phyloP scores from a whole-genome alignment of 2,888 invertebrate genomes.

The Therioaphis trifolii region DNA sequence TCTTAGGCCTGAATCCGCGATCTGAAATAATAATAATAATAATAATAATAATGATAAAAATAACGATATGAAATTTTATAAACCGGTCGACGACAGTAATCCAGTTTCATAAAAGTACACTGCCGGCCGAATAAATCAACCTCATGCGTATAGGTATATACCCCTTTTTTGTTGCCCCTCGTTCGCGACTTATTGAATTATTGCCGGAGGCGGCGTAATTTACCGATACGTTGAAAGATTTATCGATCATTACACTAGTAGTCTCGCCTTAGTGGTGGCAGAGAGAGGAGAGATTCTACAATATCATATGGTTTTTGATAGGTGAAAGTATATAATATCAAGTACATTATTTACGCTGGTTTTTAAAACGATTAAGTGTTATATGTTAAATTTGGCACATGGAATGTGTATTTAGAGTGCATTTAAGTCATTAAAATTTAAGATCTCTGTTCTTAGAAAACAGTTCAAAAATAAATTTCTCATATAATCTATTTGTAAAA shows the following conservation, averaged over 20 bases:
- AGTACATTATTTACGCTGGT: background rate
- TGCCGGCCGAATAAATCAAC: conserved; percentile 41
- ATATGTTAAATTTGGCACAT: too few relatives aligned
- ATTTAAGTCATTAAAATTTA: too few relatives aligned
- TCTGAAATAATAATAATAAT: background rate
- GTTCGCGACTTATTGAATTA: conserved; percentile 34
- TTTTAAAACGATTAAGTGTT: background rate
- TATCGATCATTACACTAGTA: conserved; percentile 44
- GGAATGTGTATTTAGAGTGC: too few relatives aligned
- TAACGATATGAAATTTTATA: conserved; percentile 16
- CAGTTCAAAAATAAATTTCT: too few relatives aligned
- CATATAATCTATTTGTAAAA: too few relatives aligned
- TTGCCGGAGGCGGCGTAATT: conserved; percentile 36
- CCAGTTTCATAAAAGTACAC: conserved; percentile 42
- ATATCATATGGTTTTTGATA: background rate
- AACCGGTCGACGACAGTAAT: conserved; percentile 37
- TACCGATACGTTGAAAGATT: conserved; percentile 54
- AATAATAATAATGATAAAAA: conserved; percentile 19
- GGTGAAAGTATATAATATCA: background rate
- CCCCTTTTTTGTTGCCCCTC: conserved; percentile 9
- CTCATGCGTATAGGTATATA: conserved; percentile 15
- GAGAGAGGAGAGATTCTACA: background rate
- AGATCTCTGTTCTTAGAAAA: too few relatives aligned
- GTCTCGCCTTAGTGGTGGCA: conserved; percentile 20
- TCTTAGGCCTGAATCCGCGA: background rate